Percentiles rank a stretch among this genome's conserved stretches.
phyloP scores from a whole-genome alignment of 2,888 invertebrate genomes.

The Oligia latruncula region DNA sequence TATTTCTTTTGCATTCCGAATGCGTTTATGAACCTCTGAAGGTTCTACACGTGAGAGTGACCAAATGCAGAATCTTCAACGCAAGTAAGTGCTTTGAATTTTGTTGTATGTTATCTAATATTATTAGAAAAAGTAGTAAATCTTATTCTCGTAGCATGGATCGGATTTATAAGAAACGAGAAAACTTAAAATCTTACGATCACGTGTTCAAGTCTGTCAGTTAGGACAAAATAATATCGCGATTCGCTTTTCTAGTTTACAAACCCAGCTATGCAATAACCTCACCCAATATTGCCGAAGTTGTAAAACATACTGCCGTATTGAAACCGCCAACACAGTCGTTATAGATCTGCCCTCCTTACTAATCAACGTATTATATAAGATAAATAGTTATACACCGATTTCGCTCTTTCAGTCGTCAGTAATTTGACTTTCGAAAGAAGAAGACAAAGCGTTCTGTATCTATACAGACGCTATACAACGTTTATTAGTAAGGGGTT shows the following conservation, averaged over 20 bases:
- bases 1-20: neutral
- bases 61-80: neutral
- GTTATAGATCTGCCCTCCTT: slow-evolving; percentile 14
- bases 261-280: neutral
- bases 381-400: too few species aligned
- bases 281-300: neutral
- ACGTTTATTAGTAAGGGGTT: too few species aligned
- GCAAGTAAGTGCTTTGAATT: neutral
- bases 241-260: slow-evolving; percentile 1
- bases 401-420: too few species aligned
- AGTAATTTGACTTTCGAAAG: too few species aligned
- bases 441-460: too few species aligned
- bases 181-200: neutral
- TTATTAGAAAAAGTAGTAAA: neutral
- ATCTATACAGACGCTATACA: too few species aligned
- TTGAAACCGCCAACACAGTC: slow-evolving; percentile 2
- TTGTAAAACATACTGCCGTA: slow-evolving; percentile 8
- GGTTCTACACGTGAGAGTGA: neutral
- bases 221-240: neutral
- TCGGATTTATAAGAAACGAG: neutral
- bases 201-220: neutral
- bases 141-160: neutral
- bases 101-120: neutral
- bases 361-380: too few species aligned
- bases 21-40: neutral